Evolutionary conservation across 2,797 vertebrate species (phyloP).

Genomic region (Sebastes hubbsi): DNA sequence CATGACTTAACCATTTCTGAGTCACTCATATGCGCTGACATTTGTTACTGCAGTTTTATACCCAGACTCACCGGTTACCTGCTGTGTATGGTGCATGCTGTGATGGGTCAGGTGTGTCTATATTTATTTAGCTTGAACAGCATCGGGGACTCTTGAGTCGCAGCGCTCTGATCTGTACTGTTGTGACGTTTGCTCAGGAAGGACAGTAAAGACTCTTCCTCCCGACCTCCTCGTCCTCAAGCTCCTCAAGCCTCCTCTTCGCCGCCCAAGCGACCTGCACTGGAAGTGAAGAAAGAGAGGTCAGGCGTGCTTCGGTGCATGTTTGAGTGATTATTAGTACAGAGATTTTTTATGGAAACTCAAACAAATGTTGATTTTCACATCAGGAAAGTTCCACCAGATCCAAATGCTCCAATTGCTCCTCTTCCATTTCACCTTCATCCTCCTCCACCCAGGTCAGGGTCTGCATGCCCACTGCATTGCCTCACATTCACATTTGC

Average conservation of each 20-base stretch:
- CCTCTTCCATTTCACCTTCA: slow-evolving; percentile 80
- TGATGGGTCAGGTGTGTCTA: slow-evolving; percentile 33
- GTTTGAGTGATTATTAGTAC: neutral
- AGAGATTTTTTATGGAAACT: neutral
- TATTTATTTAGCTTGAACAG: neutral
- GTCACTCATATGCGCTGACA: slow-evolving; percentile 11
- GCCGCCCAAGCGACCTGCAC: slow-evolving; percentile 53
- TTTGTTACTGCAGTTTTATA: slow-evolving; percentile 24
- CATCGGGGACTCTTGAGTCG: neutral
- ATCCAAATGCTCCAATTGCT: slow-evolving; percentile 76
- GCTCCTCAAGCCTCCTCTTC: slow-evolving; percentile 35
- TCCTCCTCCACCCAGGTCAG: slow-evolving; percentile 80
- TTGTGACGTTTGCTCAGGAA: slow-evolving; percentile 73
- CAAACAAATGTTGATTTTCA: slow-evolving; percentile 41
- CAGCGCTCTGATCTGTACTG: slow-evolving; percentile 24
- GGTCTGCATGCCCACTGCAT: slow-evolving; percentile 37
- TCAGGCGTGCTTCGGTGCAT: slow-evolving; percentile 55
- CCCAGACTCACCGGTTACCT: slow-evolving; percentile 7
- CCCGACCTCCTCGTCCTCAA: slow-evolving; percentile 43
- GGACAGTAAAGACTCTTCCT: slow-evolving; percentile 68
- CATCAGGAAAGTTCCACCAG: slow-evolving; percentile 73
- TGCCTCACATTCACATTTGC: neutral
- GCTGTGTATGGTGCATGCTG: slow-evolving; percentile 56
- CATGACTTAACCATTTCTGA: slow-evolving; percentile 34
- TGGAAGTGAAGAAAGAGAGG: slow-evolving; percentile 81